Percentiles rank a stretch among this genome's conserved stretches.
phyloP scores from a whole-genome alignment of 2,113 vertebrate genomes.

The Seriola rivoliana region DNA sequence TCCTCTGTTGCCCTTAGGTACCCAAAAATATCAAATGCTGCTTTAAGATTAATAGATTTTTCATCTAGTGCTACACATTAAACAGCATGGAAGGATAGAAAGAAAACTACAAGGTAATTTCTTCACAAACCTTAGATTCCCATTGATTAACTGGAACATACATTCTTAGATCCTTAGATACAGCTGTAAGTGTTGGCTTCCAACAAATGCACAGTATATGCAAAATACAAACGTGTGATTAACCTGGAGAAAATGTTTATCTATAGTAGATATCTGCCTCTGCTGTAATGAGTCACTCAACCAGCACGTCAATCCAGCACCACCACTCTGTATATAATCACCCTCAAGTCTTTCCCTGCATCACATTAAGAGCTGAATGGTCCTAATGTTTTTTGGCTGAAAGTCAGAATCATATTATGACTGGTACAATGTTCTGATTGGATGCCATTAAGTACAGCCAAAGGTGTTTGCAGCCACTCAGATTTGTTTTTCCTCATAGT shows the following conservation, averaged over 20 bases:
- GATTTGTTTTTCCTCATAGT: neutral
- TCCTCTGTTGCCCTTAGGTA: neutral
- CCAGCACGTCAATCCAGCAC: conserved; percentile 19
- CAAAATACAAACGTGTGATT: neutral
- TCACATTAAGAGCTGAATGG: neutral
- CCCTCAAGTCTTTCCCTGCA: neutral
- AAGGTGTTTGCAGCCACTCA: neutral
- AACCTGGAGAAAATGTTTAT: conserved; percentile 1
- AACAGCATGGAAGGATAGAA: too few species aligned
- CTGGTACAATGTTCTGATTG: neutral
- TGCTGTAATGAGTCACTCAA: conserved; percentile 21
- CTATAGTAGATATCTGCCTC: neutral
- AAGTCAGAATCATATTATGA: neutral
- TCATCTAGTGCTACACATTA: too few species aligned
- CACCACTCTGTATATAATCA: conserved; percentile 17
- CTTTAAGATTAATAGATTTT: too few species aligned
- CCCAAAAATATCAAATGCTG: neutral
- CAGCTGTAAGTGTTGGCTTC: neutral
- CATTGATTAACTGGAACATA: neutral
- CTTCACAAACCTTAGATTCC: too few species aligned
- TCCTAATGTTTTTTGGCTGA: neutral
- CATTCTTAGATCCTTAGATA: neutral
- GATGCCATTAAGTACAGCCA: neutral
- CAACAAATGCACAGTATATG: neutral
- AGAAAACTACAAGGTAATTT: too few species aligned